Evolutionary conservation across 2,113 vertebrate species (phyloP).

Genomic region (Pedionomus torquatus): DNA sequence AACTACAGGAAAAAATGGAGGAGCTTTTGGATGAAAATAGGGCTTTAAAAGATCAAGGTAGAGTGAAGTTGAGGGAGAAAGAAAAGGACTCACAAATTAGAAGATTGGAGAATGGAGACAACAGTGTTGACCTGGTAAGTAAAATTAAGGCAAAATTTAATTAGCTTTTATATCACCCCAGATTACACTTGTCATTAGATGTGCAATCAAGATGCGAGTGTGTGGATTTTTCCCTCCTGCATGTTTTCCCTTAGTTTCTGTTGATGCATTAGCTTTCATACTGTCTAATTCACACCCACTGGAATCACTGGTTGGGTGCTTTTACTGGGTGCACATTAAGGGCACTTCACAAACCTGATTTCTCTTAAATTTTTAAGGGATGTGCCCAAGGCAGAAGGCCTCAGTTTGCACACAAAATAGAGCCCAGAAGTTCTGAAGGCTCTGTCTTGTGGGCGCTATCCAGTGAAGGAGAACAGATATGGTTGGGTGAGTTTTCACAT

Average conservation of each 20-base stretch:
- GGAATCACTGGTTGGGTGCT: not conserved
- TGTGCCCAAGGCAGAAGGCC: not conserved
- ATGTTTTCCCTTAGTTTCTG: not conserved
- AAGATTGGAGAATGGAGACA: not conserved
- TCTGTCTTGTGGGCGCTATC: not conserved
- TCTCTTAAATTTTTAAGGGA: not conserved
- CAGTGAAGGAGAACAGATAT: not conserved
- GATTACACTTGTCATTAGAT: not conserved
- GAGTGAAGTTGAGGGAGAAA: not conserved
- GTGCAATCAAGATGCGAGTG: not conserved
- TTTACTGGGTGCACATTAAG: not conserved
- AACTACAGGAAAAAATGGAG: conserved; percentile 70
- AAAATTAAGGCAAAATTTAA: not conserved
- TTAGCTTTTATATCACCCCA: not conserved
- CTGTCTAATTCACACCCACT: not conserved
- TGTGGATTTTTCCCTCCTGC: not conserved
- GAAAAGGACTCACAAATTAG: not conserved
- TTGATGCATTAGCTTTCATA: not conserved
- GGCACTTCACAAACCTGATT: not conserved
- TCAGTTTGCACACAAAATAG: not conserved
- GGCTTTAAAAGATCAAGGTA: conserved; percentile 54
- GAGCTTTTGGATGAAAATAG: conserved; percentile 75
- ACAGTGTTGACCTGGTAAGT: conserved; percentile 29
- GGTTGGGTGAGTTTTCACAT: not conserved
- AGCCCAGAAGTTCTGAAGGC: not conserved